Base-by-base conservation (phyloP, 1,140 invertebrate species). In the Anoplophora glabripennis region DNA sequence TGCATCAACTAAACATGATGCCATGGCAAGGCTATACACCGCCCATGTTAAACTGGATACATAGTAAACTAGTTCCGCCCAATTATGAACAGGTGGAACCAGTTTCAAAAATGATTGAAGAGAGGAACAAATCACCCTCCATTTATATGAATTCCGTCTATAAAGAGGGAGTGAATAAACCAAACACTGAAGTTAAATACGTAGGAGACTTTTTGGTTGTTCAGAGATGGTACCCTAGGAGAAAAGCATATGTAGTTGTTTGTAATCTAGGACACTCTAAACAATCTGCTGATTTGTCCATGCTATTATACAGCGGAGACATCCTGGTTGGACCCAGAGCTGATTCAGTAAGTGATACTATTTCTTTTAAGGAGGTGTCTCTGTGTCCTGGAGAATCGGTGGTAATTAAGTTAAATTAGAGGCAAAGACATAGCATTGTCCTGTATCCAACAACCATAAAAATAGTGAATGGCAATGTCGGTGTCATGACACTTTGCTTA, bases 211-310 rank as follows among this genome's bases (percentile, higher is more conserved):
- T 90, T 15, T 69, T 91, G 8, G 81, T 89, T 0, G 78, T 91
- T 40, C 87, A 90, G 64, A 79, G 89, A 36, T 88, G 83, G 80
- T 91, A 87, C 74, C 89, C 89, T 4, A 79, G 89, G 12, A 80
- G 88, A 51, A 86, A 88, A 67, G 83, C 86, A 1, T 90, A 85
- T 65, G 85, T 89, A 1, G 82, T 88, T 42, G 80, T 90, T 0
- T 83, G 83, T 1, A 91, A 91, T 77, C 76, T 90, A 7, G 86
- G 86, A 0, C 76, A 70, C 9, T 67, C 68, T 3, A 76, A 76
- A 8, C 79, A 86, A 40, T 81, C 77, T 1, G 82, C 84, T 51
- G 89, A 91, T 76, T 78, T 91, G 9, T 88, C 88, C 0, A 81
- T 81, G 1, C 80, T 86, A 67, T 88, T 87, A 71, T 92, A 89